A percentile compares a stretch with the other conserved stretches of the same genome.
These are phyloP conservation scores for Oscarella lobularis DNA, from an alignment of 37 sponge, comb jelly and placozoan genomes.

Conservation along the genomic window DNA sequence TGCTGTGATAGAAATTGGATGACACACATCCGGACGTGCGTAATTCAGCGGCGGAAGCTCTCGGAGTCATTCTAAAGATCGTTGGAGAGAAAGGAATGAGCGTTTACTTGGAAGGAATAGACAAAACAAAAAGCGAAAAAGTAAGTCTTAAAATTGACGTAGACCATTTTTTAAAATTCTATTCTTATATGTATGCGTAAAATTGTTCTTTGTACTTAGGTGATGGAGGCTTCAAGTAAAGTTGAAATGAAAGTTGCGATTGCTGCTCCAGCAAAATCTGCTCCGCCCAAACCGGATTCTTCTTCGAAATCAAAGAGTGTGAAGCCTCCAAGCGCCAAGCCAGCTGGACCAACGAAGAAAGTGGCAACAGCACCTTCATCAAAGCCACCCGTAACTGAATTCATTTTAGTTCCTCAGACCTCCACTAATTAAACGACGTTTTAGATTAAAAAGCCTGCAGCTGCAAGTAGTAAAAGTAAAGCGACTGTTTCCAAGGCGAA, in stretches of 20 bases:
- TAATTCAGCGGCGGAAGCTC: constrained; percentile 62
- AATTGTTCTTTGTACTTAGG: background rate
- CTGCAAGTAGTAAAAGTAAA: background rate
- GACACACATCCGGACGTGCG: constrained; percentile 76
- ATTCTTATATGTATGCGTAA: background rate
- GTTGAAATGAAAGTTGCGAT: constrained; percentile 51
- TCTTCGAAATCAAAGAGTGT: background rate
- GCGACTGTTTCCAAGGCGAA: background rate
- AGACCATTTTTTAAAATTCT: background rate
- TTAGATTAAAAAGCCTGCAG: too few species aligned
- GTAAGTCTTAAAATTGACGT: constrained; percentile 7
- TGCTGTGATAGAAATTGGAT: constrained; percentile 43
- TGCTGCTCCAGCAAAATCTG: constrained; percentile 2
- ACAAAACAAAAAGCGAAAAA: constrained; percentile 75
- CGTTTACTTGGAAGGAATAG: constrained; percentile 58
- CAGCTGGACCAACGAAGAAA: constrained; percentile 15
- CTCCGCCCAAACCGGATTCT: constrained; percentile 12
- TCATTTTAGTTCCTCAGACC: too few species aligned
- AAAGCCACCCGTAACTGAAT: background rate
- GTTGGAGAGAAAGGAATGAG: constrained; percentile 77
- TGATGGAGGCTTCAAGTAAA: constrained; percentile 55
- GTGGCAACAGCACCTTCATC: constrained; percentile 13
- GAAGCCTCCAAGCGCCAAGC: background rate
- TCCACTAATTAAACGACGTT: background rate
- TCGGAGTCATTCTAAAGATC: constrained; percentile 75